Base-by-base conservation (phyloP, 64 coral and sea anemone genomes). In the Actinia tenebrosa region DNA sequence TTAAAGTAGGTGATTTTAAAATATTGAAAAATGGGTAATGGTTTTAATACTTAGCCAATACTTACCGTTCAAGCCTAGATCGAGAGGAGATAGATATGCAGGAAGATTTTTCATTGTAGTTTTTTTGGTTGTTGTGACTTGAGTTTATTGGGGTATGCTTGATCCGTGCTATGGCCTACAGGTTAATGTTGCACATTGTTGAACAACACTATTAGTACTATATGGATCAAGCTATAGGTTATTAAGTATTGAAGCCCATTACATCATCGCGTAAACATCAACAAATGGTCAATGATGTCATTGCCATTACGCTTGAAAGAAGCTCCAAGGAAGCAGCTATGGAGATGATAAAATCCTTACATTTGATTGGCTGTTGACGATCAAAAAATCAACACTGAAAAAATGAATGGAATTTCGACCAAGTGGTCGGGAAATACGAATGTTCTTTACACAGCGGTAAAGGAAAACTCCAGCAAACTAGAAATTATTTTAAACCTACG, bases 381-480 rank as follows among this genome's bases (percentile, higher is more conserved):
- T 81, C 50, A 53, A 19, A 81, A 81, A 16, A 81, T 81, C 43
- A 81, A 81, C 27, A 81, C 4, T 45, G 79, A 50, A 81, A 80
- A 50, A 81, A 81, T 9, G 79, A 3, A 22, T 22, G 44, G 50
- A 45, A 23, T 53, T 45, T 81, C 14, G 22, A 15, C 79, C 4
- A 81, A 81, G 50, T 45, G 44, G 43, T 50, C 44, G 20, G 5
- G 79, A 53, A 30, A 30, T 9, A 3, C 42, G 11, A 42, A 75
- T 37, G 26, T 75, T 30, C 7, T 4, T 27, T 8, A 42, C 10
- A 9, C 10, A 75, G 11, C 1, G 26, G 25, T 11, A 75, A 42
- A 42, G 27, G 13, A 75, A 14, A 75, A 13, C 2, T 43, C 10
- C 25, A 25, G 69, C 10, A 3, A 27, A 75, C 10, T 13, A 75